Conservation (phyloP, 2,113 vertebrate species). For the Clupea harengus region DNA sequence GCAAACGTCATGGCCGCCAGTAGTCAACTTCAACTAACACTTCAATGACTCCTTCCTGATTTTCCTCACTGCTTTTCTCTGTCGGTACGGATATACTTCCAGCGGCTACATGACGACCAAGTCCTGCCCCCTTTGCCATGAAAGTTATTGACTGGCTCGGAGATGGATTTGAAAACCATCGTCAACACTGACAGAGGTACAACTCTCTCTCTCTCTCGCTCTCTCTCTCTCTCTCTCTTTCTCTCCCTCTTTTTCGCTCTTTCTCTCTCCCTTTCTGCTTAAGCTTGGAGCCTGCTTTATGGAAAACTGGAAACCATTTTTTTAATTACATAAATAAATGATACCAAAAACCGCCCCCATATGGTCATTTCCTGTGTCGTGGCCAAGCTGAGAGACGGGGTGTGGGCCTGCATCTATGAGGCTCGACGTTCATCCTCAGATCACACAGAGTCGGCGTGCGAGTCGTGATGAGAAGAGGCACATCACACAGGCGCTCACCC, state of each 20-base stretch:
- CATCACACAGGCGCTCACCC: constrained; percentile 50
- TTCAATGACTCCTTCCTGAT: neutral
- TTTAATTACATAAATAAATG: neutral
- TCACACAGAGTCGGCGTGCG: constrained; percentile 46
- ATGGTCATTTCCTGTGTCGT: constrained; percentile 54
- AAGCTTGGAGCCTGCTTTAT: neutral
- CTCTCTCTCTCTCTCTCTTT: neutral
- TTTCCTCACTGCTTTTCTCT: neutral
- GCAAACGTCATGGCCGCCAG: neutral
- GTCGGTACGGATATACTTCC: neutral
- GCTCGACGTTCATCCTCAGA: constrained; percentile 50
- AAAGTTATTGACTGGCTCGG: neutral
- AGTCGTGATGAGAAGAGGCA: constrained; percentile 49
- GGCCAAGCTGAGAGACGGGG: constrained; percentile 50
- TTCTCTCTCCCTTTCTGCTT: neutral
- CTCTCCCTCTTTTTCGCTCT: neutral
- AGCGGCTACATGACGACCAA: neutral
- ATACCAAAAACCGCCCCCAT: constrained; percentile 41
- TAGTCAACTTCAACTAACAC: neutral
- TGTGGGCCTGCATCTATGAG: constrained; percentile 71
- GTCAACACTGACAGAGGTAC: neutral
- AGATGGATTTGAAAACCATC: neutral
- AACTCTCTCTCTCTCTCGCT: neutral
- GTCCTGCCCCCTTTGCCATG: neutral
- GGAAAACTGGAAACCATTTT: neutral